A percentile compares a stretch with the other conserved stretches of the same genome.
These are phyloP conservation scores for Bufotes viridis DNA, from an alignment of 2,797 vertebrate genomes.

Conservation along the genomic window DNA sequence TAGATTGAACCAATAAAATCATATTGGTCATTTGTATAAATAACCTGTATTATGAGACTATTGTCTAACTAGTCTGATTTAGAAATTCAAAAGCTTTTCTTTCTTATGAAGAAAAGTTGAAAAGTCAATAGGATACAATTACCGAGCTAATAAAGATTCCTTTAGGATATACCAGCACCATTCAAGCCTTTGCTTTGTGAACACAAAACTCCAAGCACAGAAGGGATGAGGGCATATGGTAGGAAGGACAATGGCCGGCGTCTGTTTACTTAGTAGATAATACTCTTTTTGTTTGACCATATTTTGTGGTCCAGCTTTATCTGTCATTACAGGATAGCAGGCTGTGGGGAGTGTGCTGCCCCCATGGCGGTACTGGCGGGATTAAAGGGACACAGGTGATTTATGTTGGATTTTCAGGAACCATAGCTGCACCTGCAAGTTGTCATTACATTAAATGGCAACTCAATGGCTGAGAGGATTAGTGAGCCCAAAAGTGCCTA, in stretches of 20 bases:
- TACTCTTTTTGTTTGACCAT: conserved; percentile 38
- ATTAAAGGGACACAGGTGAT: conserved; percentile 38
- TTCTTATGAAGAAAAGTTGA: background rate
- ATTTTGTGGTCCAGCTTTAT: conserved; percentile 10
- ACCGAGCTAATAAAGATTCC: conserved; percentile 3
- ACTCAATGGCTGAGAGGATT: background rate
- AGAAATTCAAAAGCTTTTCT: background rate
- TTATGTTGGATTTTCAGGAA: conserved; percentile 14
- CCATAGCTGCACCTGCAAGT: conserved; percentile 37
- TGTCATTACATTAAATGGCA: conserved; percentile 18
- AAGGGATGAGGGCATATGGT: background rate
- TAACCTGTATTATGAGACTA: background rate
- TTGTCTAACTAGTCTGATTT: background rate
- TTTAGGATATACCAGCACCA: background rate
- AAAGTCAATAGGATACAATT: background rate
- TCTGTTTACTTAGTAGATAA: conserved; percentile 46
- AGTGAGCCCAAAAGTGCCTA: background rate
- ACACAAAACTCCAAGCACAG: background rate
- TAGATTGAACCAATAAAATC: too few species aligned
- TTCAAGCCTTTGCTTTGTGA: conserved; percentile 12
- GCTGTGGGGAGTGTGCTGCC: background rate
- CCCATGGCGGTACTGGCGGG: background rate
- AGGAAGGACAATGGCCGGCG: background rate
- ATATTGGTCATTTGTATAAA: background rate
- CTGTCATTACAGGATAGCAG: conserved; percentile 5